A percentile compares a stretch with the other conserved stretches of the same genome.
Evolutionary conservation across 2,113 vertebrate species (phyloP).

Genomic region (Phalacrocorax carbo): DNA sequence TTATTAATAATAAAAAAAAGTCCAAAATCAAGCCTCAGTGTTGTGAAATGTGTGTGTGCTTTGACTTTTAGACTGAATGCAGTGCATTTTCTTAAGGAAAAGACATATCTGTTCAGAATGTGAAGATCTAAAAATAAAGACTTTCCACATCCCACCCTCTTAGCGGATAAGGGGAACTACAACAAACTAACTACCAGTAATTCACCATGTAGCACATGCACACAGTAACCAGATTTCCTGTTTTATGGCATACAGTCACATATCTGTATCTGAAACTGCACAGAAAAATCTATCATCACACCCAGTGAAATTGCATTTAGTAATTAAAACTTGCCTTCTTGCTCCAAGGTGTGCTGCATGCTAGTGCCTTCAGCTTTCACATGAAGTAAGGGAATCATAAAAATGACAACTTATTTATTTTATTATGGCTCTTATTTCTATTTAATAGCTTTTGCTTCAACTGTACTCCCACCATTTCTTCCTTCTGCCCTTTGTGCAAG

Average conservation of each 20-base stretch:
- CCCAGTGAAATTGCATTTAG: not conserved
- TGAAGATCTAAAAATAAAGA: not conserved
- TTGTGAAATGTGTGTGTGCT: not conserved
- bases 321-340: not conserved
- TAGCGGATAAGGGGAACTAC: not conserved
- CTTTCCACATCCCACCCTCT: not conserved
- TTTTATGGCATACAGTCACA: not conserved
- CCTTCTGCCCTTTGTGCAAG: not conserved
- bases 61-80: not conserved
- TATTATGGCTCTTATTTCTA: not conserved
- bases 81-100: not conserved
- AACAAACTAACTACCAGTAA: not conserved
- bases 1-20: not conserved
- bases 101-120: not conserved
- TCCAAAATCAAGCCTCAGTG: not conserved
- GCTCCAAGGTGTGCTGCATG: not conserved
- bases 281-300: not conserved
- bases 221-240: not conserved
- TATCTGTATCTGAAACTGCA: not conserved
- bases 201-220: rapidly evolving
- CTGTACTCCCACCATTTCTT: not conserved
- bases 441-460: not conserved
- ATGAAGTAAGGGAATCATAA: not conserved
- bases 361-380: not conserved
- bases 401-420: not conserved